Evolutionary conservation across 1,140 invertebrate species (phyloP).

Genomic region (Tetramorium parvispinum): DNA sequence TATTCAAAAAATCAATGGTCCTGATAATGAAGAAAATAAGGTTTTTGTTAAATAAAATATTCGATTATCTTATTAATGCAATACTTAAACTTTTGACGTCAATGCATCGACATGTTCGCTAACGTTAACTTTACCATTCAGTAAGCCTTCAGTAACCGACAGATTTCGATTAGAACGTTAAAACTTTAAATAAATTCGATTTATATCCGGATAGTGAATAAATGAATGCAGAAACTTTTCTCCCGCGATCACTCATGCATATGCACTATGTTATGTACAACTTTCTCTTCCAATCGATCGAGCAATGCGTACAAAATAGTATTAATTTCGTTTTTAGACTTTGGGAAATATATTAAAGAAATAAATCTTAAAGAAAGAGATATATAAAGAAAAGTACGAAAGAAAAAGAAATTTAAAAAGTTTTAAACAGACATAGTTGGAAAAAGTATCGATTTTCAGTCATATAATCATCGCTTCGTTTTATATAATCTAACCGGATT

Average conservation of each 20-base stretch:
- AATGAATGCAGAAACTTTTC: conserved; percentile 46
- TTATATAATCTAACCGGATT: background rate
- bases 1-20: background rate
- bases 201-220: conserved; percentile 48
- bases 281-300: conserved; percentile 5
- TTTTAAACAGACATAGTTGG: background rate
- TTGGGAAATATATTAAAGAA: background rate
- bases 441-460: conserved; percentile 14
- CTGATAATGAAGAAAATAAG: conserved; percentile 3
- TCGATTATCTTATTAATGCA: conserved; percentile 22
- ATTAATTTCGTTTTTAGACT: conserved; percentile 24
- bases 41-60: conserved; percentile 3
- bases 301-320: conserved; percentile 24
- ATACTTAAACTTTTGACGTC: conserved; percentile 34
- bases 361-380: background rate
- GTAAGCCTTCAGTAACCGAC: conserved; percentile 36
- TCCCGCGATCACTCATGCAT: conserved; percentile 36
- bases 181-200: conserved; percentile 57
- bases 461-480: background rate
- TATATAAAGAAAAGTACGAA: background rate
- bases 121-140: conserved; percentile 38
- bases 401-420: background rate
- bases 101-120: conserved; percentile 24
- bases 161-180: conserved; percentile 28
- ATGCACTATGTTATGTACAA: conserved; percentile 39